Percentiles rank a stretch among this genome's conserved stretches.
Conservation (phyloP, 2,797 vertebrate species). For the Loris lydekkerianus region DNA sequence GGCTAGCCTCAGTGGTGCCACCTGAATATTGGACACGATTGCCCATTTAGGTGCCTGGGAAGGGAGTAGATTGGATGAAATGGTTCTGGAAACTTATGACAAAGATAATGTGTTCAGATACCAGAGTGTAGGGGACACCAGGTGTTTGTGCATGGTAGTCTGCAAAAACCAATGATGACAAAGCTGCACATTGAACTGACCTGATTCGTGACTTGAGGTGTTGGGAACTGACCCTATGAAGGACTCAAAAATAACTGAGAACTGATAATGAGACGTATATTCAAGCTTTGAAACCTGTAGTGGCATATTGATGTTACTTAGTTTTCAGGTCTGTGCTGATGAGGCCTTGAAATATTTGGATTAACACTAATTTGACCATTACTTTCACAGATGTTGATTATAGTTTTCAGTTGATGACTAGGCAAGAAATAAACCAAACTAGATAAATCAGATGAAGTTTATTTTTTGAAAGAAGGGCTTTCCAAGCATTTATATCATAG, state of each 20-base stretch:
- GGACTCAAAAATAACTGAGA: too few relatives aligned
- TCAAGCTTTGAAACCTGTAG: neutral
- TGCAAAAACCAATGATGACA: neutral
- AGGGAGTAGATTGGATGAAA: neutral
- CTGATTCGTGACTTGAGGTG: constrained; percentile 30
- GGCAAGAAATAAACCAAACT: neutral
- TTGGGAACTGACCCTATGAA: neutral
- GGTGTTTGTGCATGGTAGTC: constrained; percentile 6
- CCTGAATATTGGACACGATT: neutral
- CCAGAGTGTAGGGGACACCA: neutral
- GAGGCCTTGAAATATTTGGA: constrained; percentile 40
- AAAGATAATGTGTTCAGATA: neutral
- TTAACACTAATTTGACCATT: neutral
- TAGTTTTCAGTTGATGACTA: neutral
- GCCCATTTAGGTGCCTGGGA: neutral
- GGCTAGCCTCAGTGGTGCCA: neutral
- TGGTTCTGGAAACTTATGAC: neutral
- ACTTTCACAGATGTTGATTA: constrained; percentile 26
- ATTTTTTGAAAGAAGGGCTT: constrained; percentile 7
- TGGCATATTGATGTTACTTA: neutral
- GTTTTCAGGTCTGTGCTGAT: neutral
- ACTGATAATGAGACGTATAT: neutral
- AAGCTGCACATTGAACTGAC: neutral
- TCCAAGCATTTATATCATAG: neutral
- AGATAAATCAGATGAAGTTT: neutral